phyloP scores from a whole-genome alignment of 2,888 invertebrate species.

The Caenorhabditis sp. region DNA sequence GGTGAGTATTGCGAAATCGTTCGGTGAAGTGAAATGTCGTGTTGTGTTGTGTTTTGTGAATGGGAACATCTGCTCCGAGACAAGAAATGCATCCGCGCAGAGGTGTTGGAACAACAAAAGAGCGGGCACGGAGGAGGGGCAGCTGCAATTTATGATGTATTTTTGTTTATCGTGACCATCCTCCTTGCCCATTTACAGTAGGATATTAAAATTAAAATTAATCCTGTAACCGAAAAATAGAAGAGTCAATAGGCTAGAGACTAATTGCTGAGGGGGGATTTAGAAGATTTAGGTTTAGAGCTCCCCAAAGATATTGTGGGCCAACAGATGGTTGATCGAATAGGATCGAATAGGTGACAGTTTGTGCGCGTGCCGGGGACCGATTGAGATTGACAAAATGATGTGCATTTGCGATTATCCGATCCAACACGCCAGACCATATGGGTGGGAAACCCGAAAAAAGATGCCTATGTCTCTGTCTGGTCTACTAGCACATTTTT shows the following conservation, averaged over 20 bases:
- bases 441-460: constrained; percentile 23
- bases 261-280: constrained; percentile 42
- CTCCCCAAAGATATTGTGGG: not conserved
- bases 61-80: not conserved
- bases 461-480: not conserved
- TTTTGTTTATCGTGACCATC: constrained; percentile 46
- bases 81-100: constrained; percentile 49
- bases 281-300: constrained; percentile 2
- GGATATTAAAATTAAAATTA: no score
- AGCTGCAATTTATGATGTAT: constrained; percentile 54
- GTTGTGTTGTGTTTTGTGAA: not conserved
- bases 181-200: constrained; percentile 7
- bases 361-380: constrained; percentile 13
- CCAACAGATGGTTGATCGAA: constrained; percentile 63
- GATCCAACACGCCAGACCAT: constrained; percentile 53
- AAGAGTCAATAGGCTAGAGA: no score
- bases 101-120: constrained; percentile 51
- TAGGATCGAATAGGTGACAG: constrained; percentile 52
- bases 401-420: constrained; percentile 57
- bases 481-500: not conserved
- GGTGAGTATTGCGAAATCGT: constrained; percentile 40
- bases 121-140: constrained; percentile 17
- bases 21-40: constrained; percentile 27
- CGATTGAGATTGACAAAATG: constrained; percentile 38
- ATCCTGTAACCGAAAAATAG: constrained; percentile 20